Evolutionary conservation across 2,888 invertebrate species (phyloP), one percentile per base, ranked within the genome.

Genomic region (Stictocephala bisonia): DNA sequence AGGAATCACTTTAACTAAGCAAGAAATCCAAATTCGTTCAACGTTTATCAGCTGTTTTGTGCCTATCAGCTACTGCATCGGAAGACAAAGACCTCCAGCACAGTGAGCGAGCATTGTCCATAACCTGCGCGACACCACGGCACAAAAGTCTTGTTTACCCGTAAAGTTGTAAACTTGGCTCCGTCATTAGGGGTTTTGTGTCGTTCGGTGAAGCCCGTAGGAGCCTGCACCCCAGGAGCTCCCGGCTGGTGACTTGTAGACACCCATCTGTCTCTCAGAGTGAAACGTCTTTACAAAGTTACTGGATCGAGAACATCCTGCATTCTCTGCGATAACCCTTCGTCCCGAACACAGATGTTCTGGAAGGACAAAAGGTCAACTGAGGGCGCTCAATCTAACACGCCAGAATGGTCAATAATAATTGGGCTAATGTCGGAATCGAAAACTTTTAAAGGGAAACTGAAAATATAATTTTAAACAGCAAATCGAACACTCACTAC

Each of bases 21-120:
- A 44, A 41, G 66, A 44, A 48, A 66, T 66, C 44, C n/a, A 66
- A 66, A 66, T 66, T 66, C 26, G 48, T 66, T 66, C 48, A 44
- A 41, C 48, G 41, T 66, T 66, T 2, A 64, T 64, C 56, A 35
- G 31, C 60, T 29, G 3, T 20, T 27, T n/a, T n/a, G n/a, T n/a
- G n/a, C n/a, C n/a, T n/a, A n/a, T n/a, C n/a, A 40, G 35, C 60
- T 60, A 35, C 35, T 40, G 60, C 40, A 2, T n/a, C n/a, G n/a
- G n/a, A 20, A 22, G 20, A 31, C 56, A 51, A 51, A 51, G 51
- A 51, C 51, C 22, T 24, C 51, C 1, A 18, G 40, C 35, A 29
- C 29, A 20, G 20, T 40, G 4, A 1, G 22, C n/a, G n/a, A n/a
- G 20, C 40, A 40, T 60, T 60, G 60, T 60, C 11, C 9, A 29